Evolutionary conservation across 2,113 vertebrate genomes (phyloP).

Genomic region (Scortum barcoo): DNA sequence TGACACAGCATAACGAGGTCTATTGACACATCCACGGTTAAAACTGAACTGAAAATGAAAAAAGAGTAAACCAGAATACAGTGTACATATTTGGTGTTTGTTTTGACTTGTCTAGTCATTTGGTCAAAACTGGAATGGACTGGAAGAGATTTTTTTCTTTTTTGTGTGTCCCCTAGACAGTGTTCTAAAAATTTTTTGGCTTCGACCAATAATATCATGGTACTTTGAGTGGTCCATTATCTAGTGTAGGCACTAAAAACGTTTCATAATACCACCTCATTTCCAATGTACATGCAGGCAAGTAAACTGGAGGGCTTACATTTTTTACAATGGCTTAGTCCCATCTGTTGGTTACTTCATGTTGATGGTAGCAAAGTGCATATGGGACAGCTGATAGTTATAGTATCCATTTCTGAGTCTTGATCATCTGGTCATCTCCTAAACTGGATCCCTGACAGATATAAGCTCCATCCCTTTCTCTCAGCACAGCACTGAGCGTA

Average conservation of each 20-base stretch:
- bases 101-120: not conserved
- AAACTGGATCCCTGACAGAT: not conserved
- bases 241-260: not conserved
- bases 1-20: conserved; percentile 1
- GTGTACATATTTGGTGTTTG: not conserved
- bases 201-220: too few relatives aligned
- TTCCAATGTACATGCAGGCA: not conserved
- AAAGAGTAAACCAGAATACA: not conserved
- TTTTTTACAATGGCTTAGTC: too few relatives aligned
- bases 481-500: not conserved
- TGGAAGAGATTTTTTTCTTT: too few relatives aligned
- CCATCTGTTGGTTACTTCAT: not conserved
- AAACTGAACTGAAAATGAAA: not conserved
- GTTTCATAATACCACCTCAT: not conserved
- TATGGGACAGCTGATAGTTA: not conserved
- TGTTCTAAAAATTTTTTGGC: not conserved
- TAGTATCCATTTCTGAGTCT: too few relatives aligned
- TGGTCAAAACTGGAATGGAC: not conserved
- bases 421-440: not conserved
- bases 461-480: not conserved
- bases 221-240: too few relatives aligned
- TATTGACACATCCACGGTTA: not conserved
- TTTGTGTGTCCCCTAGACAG: too few relatives aligned
- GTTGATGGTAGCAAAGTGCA: not conserved
- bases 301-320: not conserved